A percentile compares a stretch with the other conserved stretches of the same genome.
phyloP scores from a whole-genome alignment of 2,797 vertebrate genomes.

The Champsocephalus gunnari region DNA sequence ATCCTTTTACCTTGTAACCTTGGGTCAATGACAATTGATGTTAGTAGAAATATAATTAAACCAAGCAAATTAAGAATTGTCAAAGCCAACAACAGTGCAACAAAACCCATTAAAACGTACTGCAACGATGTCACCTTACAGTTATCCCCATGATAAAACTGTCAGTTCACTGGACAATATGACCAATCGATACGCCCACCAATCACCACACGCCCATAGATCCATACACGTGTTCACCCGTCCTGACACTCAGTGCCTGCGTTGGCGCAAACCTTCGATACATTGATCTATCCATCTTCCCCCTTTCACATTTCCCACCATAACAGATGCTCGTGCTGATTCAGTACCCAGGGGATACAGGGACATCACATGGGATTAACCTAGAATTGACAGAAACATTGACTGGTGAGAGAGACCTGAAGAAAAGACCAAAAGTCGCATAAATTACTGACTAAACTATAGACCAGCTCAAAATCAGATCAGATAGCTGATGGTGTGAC shows the following conservation, averaged over 20 bases:
- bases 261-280: constrained; percentile 54
- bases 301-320: constrained; percentile 41
- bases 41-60: constrained; percentile 17
- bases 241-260: constrained; percentile 56
- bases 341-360: constrained; percentile 65
- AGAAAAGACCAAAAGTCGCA: constrained; percentile 39
- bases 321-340: constrained; percentile 70
- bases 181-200: constrained; percentile 67
- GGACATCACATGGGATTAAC: constrained; percentile 31
- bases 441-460: constrained; percentile 19
- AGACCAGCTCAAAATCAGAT: background rate
- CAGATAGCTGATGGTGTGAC: constrained; percentile 30
- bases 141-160: constrained; percentile 61
- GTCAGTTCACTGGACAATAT: constrained; percentile 47
- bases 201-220: constrained; percentile 62
- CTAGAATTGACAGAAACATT: constrained; percentile 32
- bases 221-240: constrained; percentile 67
- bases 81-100: constrained; percentile 18
- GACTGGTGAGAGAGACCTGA: constrained; percentile 19
- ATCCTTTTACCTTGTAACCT: background rate
- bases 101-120: constrained; percentile 44
- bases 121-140: constrained; percentile 55
- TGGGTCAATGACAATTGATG: constrained; percentile 10
- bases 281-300: constrained; percentile 65
- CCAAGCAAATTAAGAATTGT: constrained; percentile 8